Evolutionary conservation across 1,140 invertebrate species (phyloP), one percentile per base, ranked within the genome.

Genomic region (Apis mellifera): DNA sequence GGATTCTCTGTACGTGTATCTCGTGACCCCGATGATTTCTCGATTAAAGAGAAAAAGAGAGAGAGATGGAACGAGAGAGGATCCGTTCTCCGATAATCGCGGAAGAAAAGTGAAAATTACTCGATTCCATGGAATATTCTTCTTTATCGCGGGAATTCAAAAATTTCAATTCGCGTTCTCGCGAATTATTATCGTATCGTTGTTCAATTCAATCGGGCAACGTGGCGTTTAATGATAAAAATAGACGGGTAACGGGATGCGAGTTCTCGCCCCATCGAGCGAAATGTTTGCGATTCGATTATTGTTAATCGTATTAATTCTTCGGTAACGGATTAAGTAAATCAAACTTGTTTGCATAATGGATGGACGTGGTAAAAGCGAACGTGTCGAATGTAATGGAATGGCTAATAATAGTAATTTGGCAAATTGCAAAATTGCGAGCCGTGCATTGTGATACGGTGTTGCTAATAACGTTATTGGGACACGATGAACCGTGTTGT

Each of bases 281-380:
- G 54, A 48, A 59, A 23, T 23, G 71, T 59, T 75, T 68, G n/a
- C 52, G 83, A 74, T 78, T 50, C 21, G 69, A 83, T 82, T 78
- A 74, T 54, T 68, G 66, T 83, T 83, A 86, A 83, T 77, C 75
- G 66, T 72, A 64, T 75, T 82, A 83, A 83, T 86, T 83, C 82
- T 86, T 78, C 84, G 75, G 78, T 79, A 81, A 87, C 72, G 23
- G 21, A 66, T 83, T 83, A 86, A 87, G 82, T 86, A 86, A 86
- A 86, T 86, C 82, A 57, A 74, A 76, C 72, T 50, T 66, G 84
- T 83, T 78, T 76, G 76, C 76, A 50, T 75, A 83, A 83, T 68
- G 79, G 42, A 60, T 55, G 62, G 52, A n/a, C 9, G 48, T 68
- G 26, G 73, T 76, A 76, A 76, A 76, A 82, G 71, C 26, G 60